Base-by-base conservation (phyloP, 1,140 invertebrate genomes). In the Antheraea mylitta region DNA sequence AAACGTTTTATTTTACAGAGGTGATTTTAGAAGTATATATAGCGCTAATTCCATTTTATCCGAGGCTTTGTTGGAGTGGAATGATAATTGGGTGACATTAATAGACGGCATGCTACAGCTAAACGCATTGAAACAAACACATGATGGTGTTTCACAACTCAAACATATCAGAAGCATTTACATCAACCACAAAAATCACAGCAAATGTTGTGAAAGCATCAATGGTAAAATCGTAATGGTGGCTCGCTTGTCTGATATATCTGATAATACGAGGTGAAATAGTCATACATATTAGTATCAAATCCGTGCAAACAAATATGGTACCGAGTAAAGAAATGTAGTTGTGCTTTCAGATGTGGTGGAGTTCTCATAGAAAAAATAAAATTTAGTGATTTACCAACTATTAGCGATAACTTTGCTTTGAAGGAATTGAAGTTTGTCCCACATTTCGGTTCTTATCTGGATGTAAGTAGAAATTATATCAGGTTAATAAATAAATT, bases 61-160 rank as follows among this genome's bases (percentile, higher is more conserved):
- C 3, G 58, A 73, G 63, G 82, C 77, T 18, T 18, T 73, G 9
- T 6, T 84, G 1, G 5, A 65, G 16, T 85, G 80, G 76, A 65
- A 66, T 9, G 66, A 75, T 18, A 82, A 82, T 53, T 85, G 80
- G 82, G 74, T 79, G 11, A 79, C 80, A 13, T 66, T 85, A 10
- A 71, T 85, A 18, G 79, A 82, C 9, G 71, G 79, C 1, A 59
- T 85, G 58, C 53, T 85, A 7, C 82, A 85, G 63, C 53, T 85
- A 0, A 78, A 81, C 48, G 59, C 67, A 10, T 62, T 85, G 7
- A 73, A 66, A 13, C 72, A 73, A 1, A 19, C 59, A 0, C 63
- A 78, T n/a, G 61, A 63, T 16, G 71, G 53, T 19, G 64, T 78
- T 16, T 72, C 73, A 7, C 22, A 69, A 58, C 71, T 71, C 7